Evolutionary conservation across 2,888 invertebrate genomes (phyloP).

Genomic region (Temnothorax unifasciatus): DNA sequence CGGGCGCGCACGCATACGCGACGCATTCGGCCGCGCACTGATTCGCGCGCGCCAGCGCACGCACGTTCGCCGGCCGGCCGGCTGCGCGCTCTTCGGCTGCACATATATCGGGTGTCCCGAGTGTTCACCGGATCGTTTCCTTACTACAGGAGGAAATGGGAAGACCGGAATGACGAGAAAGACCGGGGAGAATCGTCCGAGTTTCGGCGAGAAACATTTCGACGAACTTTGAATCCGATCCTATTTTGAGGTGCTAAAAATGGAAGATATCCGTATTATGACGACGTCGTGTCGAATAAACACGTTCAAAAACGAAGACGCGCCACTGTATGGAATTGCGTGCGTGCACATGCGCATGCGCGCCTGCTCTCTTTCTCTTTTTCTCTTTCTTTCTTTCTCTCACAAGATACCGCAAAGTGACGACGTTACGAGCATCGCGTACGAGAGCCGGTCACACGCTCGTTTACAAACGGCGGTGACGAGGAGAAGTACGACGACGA

Average conservation of each 20-base stretch:
- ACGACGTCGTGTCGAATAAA: background rate
- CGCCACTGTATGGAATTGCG: constrained; percentile 67
- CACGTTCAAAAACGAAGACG: constrained; percentile 60
- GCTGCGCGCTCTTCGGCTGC: constrained; percentile 29
- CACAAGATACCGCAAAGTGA: constrained; percentile 73
- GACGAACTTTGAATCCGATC: background rate
- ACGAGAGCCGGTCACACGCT: constrained; percentile 65
- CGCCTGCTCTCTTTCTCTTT: constrained; percentile 60
- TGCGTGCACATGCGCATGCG: constrained; percentile 76
- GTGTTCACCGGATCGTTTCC: background rate
- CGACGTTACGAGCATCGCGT: constrained; percentile 69
- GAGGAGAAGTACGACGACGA: constrained; percentile 31
- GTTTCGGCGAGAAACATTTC: background rate
- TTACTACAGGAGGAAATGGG: background rate
- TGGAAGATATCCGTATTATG: background rate
- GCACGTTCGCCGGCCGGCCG: constrained; percentile 50
- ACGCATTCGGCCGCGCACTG: constrained; percentile 73
- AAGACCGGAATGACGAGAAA: background rate
- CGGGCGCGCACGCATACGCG: constrained; percentile 55
- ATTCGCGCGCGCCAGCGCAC: constrained; percentile 65
- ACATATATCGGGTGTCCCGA: constrained; percentile 32
- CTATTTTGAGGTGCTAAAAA: background rate
- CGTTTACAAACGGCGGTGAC: constrained; percentile 53
- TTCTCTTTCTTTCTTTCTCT: constrained; percentile 66
- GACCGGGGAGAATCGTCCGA: background rate